These are phyloP conservation scores for Cyphomyrmex costatus DNA, from an alignment of 1,140 invertebrate genomes.

Conservation along the genomic window DNA sequence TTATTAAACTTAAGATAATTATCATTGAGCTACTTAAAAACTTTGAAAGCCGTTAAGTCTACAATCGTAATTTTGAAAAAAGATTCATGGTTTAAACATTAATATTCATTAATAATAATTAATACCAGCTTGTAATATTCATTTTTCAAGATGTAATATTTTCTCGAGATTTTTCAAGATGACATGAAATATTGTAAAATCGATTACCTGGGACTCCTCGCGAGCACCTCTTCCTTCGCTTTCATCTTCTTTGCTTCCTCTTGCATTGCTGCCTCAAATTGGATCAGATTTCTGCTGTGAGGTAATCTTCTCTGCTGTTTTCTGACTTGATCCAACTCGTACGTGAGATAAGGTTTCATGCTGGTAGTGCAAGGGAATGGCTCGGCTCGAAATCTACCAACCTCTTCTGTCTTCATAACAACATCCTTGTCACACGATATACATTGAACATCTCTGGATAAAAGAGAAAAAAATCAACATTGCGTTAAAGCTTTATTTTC, in stretches of 20 bases:
- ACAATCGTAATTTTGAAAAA: not conserved
- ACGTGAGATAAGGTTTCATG: slow-evolving; percentile 90
- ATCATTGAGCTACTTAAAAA: not conserved
- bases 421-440: slow-evolving; percentile 91
- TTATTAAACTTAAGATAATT: slow-evolving; percentile 23
- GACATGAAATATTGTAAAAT: not conserved
- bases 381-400: slow-evolving; percentile 81
- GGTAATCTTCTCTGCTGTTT: slow-evolving; percentile 86
- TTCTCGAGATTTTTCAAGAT: not conserved
- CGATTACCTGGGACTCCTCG: slow-evolving; percentile 69
- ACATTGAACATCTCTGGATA: slow-evolving; percentile 89
- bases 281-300: slow-evolving; percentile 82
- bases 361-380: slow-evolving; percentile 85
- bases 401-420: slow-evolving; percentile 89
- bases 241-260: slow-evolving; percentile 71
- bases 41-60: not conserved
- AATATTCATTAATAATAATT: not conserved
- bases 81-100: not conserved
- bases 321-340: slow-evolving; percentile 89
- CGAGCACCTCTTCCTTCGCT: slow-evolving; percentile 49
- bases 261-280: slow-evolving; percentile 81
- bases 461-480: slow-evolving; percentile 21
- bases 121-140: not conserved
- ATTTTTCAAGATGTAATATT: slow-evolving; percentile 3
- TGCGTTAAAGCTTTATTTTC: not conserved